Evolutionary conservation across 2,797 vertebrate genomes (phyloP).

Genomic region (Leptodactylus fallax): DNA sequence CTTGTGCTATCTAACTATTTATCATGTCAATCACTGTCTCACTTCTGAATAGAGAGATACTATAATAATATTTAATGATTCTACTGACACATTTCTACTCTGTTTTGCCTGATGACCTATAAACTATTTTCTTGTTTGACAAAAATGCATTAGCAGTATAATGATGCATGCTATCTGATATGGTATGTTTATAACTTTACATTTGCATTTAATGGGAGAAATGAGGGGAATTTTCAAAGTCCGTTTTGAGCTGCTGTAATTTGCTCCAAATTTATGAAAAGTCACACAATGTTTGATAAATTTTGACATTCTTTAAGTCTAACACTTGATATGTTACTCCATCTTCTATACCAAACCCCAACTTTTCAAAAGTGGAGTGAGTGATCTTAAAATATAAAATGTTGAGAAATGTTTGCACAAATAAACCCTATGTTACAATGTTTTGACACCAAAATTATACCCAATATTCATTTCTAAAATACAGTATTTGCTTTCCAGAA

Average conservation of each 20-base stretch:
- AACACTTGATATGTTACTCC: too few relatives aligned
- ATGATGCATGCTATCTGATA: constrained; percentile 17
- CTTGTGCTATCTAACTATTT: constrained; percentile 51
- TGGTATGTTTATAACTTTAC: neutral
- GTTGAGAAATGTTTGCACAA: too few relatives aligned
- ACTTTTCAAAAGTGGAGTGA: too few relatives aligned
- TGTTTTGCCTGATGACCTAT: constrained; percentile 60
- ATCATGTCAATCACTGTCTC: constrained; percentile 59
- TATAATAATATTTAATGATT: constrained; percentile 64
- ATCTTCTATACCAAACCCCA: too few relatives aligned
- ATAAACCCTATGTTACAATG: too few relatives aligned
- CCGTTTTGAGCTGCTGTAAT: too few relatives aligned
- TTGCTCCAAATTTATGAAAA: too few relatives aligned
- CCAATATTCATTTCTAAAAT: neutral
- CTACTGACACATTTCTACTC: constrained; percentile 46
- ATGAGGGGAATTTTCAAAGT: too few relatives aligned
- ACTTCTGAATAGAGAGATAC: constrained; percentile 52
- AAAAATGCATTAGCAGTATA: constrained; percentile 53
- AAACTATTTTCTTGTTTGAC: constrained; percentile 61
- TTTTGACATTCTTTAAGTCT: too few relatives aligned
- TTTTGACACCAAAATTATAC: too few relatives aligned
- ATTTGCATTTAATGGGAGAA: neutral
- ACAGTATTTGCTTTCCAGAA: neutral
- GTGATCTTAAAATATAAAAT: too few relatives aligned
- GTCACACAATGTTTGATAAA: too few relatives aligned